Percentiles rank a stretch among this genome's conserved stretches.
Conservation (phyloP, 2,113 vertebrate genomes). For the Scolopax mira region DNA sequence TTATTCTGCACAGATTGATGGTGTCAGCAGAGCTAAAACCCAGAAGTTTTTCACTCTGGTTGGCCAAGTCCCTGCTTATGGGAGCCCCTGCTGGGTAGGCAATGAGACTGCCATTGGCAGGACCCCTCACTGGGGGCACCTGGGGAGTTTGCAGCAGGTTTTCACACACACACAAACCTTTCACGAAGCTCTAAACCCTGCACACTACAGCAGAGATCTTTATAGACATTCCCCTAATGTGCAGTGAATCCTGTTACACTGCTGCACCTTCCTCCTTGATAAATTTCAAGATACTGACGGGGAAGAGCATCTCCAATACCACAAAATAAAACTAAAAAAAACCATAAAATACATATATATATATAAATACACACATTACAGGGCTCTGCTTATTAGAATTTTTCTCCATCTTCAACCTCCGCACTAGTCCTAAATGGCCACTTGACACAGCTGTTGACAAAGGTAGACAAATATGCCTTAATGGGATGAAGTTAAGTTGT, state of each 20-base stretch:
- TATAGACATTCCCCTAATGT: not conserved
- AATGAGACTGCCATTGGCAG: not conserved
- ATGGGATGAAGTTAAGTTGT: not conserved
- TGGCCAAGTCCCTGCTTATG: not conserved
- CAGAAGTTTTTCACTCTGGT: not conserved
- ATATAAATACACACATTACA: not conserved
- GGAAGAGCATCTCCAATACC: not conserved
- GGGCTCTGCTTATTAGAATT: not conserved
- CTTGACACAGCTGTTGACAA: not conserved
- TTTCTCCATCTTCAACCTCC: not conserved
- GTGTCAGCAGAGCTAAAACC: not conserved
- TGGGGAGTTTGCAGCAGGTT: not conserved
- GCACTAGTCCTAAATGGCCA: not conserved
- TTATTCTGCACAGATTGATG: not conserved
- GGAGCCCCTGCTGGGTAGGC: not conserved
- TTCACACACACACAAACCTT: not conserved
- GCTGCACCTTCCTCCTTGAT: not conserved
- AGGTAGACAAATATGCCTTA: not conserved
- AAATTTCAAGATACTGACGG: not conserved
- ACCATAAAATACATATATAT: no score
- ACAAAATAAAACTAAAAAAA: not conserved
- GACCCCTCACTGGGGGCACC: not conserved
- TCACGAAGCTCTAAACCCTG: not conserved
- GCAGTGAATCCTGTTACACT: not conserved
- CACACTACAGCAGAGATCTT: not conserved